A percentile compares a stretch with the other conserved stretches of the same genome.
These are phyloP conservation scores for Diaperis boleti DNA, from an alignment of 2,888 invertebrate genomes.

Conservation along the genomic window DNA sequence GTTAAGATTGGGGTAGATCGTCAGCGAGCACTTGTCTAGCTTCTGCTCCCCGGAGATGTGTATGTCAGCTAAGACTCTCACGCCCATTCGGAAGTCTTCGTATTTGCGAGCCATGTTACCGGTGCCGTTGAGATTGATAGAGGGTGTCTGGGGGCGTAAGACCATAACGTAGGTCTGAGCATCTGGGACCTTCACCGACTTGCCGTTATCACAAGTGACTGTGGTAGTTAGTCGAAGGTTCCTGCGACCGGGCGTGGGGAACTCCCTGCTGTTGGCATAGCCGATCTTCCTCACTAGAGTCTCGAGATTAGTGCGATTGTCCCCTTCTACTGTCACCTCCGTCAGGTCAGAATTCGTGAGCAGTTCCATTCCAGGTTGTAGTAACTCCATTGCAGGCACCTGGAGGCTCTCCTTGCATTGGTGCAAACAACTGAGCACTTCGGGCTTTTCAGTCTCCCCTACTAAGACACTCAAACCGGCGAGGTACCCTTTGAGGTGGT, in stretches of 20 bases:
- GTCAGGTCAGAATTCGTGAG: constrained; percentile 82
- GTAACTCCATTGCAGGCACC: constrained; percentile 79
- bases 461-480: constrained; percentile 86
- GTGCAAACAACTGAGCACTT: constrained; percentile 82
- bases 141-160: constrained; percentile 85
- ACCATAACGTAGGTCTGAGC: constrained; percentile 91
- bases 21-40: constrained; percentile 93
- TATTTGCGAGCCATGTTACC: constrained; percentile 87
- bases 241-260: constrained; percentile 95
- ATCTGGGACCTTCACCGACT: constrained; percentile 77
- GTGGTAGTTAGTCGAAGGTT: constrained; percentile 86
- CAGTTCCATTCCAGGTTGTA: constrained; percentile 84
- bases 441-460: constrained; percentile 80
- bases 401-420: constrained; percentile 86
- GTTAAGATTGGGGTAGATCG: constrained; percentile 94
- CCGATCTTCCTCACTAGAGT: constrained; percentile 87
- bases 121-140: constrained; percentile 85
- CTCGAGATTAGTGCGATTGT: constrained; percentile 91
- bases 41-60: constrained; percentile 80
- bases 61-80: constrained; percentile 87
- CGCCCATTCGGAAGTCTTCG: constrained; percentile 87
- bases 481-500: constrained; percentile 90
- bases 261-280: constrained; percentile 91
- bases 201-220: constrained; percentile 81
- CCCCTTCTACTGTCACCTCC: constrained; percentile 92